Evolutionary conservation across 1,140 invertebrate genomes (phyloP), one percentile per base, ranked within the genome.

Genomic region (Leucophenga varia): DNA sequence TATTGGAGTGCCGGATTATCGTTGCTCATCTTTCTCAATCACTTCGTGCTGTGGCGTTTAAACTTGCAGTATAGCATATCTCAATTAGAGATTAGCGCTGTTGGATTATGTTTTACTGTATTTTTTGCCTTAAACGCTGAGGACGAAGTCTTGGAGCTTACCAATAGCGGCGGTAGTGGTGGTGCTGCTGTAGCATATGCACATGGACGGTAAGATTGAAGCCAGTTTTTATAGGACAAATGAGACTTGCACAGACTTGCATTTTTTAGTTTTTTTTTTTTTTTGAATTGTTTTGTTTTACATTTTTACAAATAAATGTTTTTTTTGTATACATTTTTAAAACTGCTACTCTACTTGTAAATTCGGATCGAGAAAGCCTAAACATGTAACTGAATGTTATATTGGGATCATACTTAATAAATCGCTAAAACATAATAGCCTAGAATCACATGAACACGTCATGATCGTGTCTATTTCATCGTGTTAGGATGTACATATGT

Each of bases 71-170:
- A 45, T 9, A 67, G 63, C 21, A 67, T 67, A 18, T 54, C 53
- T 9, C 21, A 51, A 2, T 42, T 54, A 30, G 63, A 67, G 38
- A 51, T 67, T 16, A 42, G 47, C 45, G 68, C 63, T 3, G 59
- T 67, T 30, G 63, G 63, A 43, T 68, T 67, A 63, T 67, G 63
- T 30, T 67, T 67, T 37, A 54, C 59, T 3, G 35, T 61, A 0
- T 57, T 67, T 16, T 67, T 67, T 36, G 63, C 63, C 7, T 39
- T 67, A 6, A 67, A 67, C 21, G 59, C 63, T 5, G 52, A 47
- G 0, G 59, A 67, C 42, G 63, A 67, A 49, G 21, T 63, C 14
- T 13, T 48, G 7, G 59, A 59, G 1, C n/a, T n/a, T n/a, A n/a
- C n/a, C n/a, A n/a, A n/a, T n/a, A n/a, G n/a, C n/a, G n/a, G n/a